Base-by-base conservation (phyloP, 2,888 invertebrate species). In the Hirtodrosophila trivittata region DNA sequence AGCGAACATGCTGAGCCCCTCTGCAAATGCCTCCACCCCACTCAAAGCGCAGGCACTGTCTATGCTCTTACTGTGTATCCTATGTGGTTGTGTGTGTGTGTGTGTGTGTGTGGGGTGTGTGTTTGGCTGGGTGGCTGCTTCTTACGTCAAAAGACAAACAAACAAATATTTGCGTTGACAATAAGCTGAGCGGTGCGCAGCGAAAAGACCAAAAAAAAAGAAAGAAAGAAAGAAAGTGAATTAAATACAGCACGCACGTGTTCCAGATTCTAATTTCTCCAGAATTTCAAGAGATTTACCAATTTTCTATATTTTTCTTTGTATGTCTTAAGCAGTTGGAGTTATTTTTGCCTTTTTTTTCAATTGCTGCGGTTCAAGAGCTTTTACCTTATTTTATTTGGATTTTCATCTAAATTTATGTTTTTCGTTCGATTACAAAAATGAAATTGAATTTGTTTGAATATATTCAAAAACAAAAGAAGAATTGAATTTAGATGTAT, bases 111-210 rank as follows among this genome's bases (percentile, higher is more conserved):
- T 21, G n/a, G 18, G 18, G 5, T 21, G 18, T 2, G 5, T 21
- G 18, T 3, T 3, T 5, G 39, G 32, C 5, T 47, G 51, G 58
- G 39, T 51, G 63, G 62, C 37, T 52, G 65, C 50, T 65, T 64
- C 76, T 71, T 76, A 65, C 82, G 66, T 69, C 75, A 74, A 76
- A 77, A 84, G 76, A 72, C 82, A 85, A 84, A 85, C 72, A 81
- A 75, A 69, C 85, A 85, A 82, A 82, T 85, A 82, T 85, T 82
- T 82, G 77, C 66, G 66, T 58, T 76, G 80, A 74, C 78, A 84
- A 81, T 84, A 77, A 68, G 77, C 65, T 55, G 51, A 62, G 59
- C 37, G 18, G 3, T 21, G 18, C 2, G 43, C 39, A 56, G 59
- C 55, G 54, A 52, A 60, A 14, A 28, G 16, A 39, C n/a, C n/a